These are phyloP conservation scores for Tetragonisca angustula DNA, from an alignment of 2,888 invertebrate species.

Conservation along the genomic window DNA sequence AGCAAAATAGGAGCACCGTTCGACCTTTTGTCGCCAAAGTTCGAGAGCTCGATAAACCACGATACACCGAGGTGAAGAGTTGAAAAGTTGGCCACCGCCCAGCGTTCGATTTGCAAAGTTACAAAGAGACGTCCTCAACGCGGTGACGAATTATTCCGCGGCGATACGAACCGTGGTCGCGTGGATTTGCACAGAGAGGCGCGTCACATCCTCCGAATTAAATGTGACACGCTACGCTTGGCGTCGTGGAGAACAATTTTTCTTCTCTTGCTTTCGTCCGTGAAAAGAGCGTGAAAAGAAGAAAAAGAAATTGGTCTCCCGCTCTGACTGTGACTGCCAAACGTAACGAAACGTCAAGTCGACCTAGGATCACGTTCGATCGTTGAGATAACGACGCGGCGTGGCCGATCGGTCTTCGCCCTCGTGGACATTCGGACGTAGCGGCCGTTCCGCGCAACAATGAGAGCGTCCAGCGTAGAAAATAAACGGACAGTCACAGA, in stretches of 20 bases:
- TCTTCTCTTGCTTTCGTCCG: too few species aligned
- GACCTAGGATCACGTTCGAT: too few species aligned
- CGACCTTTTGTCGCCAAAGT: not conserved
- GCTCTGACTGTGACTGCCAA: not conserved
- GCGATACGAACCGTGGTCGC: not conserved
- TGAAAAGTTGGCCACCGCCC: constrained; percentile 42
- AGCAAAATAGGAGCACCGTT: not conserved
- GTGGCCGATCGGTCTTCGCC: not conserved
- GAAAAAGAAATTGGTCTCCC: too few species aligned
- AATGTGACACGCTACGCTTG: too few species aligned
- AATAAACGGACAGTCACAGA: constrained; percentile 1
- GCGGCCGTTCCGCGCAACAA: constrained; percentile 2
- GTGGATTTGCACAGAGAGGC: constrained; percentile 24
- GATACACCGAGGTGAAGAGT: not conserved
- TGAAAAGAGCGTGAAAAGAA: too few species aligned
- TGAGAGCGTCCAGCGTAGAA: constrained; percentile 1
- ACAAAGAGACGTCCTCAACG: constrained; percentile 10
- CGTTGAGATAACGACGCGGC: not conserved
- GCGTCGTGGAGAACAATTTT: too few species aligned
- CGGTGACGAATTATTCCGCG: constrained; percentile 16
- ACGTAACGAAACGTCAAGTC: not conserved
- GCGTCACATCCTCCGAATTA: too few species aligned
- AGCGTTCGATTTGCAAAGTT: constrained; percentile 33
- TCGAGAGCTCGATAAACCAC: not conserved
- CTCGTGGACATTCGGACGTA: not conserved